Evolutionary conservation across 2,888 invertebrate species (phyloP).

Genomic region (Isoperla grammatica): DNA sequence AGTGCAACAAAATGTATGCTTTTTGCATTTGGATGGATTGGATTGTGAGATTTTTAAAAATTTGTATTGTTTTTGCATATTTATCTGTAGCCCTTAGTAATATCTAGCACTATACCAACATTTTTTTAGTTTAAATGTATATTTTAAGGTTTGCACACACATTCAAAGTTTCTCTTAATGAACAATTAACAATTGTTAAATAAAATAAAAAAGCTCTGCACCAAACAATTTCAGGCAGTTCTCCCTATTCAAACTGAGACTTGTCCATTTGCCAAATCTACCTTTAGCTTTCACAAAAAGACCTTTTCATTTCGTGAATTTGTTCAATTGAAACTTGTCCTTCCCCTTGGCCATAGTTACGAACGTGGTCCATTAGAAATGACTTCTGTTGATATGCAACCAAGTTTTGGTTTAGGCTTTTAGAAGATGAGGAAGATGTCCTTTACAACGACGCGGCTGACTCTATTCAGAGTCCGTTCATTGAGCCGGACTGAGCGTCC

Average conservation of each 20-base stretch:
- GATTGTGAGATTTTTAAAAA: too few relatives aligned
- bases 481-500: background rate
- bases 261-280: conserved; percentile 8
- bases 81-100: too few relatives aligned
- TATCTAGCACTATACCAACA: too few relatives aligned
- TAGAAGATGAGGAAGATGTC: conserved; percentile 12
- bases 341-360: background rate
- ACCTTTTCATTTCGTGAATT: background rate
- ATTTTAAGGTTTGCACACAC: too few relatives aligned
- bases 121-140: too few relatives aligned
- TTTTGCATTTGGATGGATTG: too few relatives aligned
- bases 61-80: too few relatives aligned
- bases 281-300: background rate
- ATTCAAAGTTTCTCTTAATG: too few relatives aligned
- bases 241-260: conserved; percentile 1
- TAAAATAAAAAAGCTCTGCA: too few relatives aligned
- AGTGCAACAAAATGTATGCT: too few relatives aligned
- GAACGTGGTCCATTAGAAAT: conserved; percentile 10
- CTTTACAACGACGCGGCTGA: background rate
- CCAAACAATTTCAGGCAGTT: background rate
- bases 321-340: conserved; percentile 3
- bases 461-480: background rate
- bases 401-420: conserved; percentile 9
- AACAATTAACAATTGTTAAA: too few relatives aligned
- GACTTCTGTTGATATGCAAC: background rate